Evolutionary conservation across 2,888 invertebrate species (phyloP).

Genomic region (Chrysotoxum bicinctum): DNA sequence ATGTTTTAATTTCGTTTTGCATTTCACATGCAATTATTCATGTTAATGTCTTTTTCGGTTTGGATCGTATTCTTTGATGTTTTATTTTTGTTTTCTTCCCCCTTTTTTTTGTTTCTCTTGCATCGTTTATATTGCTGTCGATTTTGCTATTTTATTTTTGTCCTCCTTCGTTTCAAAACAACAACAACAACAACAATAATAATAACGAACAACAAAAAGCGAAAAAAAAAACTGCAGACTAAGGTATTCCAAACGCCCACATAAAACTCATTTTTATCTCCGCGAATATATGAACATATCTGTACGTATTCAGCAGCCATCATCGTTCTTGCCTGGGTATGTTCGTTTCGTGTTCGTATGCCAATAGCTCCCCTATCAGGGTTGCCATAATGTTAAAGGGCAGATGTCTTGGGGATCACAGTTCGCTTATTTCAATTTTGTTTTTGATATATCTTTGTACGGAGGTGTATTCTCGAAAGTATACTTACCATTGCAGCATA

Average conservation of each 20-base stretch:
- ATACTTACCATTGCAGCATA: too few species aligned
- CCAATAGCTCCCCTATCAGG: neutral
- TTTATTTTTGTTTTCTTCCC: conserved; percentile 50
- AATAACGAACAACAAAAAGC: conserved; percentile 47
- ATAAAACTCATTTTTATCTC: conserved; percentile 71
- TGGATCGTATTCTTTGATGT: conserved; percentile 64
- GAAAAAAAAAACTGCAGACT: conserved; percentile 53
- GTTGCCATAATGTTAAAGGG: conserved; percentile 6
- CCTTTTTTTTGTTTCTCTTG: conserved; percentile 58
- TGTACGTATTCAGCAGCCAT: neutral
- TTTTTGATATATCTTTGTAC: too few species aligned
- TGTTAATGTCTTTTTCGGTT: conserved; percentile 72
- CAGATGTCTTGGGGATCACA: too few species aligned
- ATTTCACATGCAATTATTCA: conserved; percentile 70
- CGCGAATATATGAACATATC: neutral
- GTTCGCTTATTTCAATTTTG: too few species aligned
- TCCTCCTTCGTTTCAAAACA: conserved; percentile 26
- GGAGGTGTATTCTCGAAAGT: too few species aligned
- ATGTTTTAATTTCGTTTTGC: conserved; percentile 63
- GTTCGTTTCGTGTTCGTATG: neutral
- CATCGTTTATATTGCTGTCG: conserved; percentile 71
- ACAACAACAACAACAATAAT: conserved; percentile 57
- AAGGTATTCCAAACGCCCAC: conserved; percentile 69
- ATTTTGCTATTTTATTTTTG: conserved; percentile 51
- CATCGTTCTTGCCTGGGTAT: neutral